Evolutionary conservation across 2,888 invertebrate genomes (phyloP).

Genomic region (Cabera pusaria): DNA sequence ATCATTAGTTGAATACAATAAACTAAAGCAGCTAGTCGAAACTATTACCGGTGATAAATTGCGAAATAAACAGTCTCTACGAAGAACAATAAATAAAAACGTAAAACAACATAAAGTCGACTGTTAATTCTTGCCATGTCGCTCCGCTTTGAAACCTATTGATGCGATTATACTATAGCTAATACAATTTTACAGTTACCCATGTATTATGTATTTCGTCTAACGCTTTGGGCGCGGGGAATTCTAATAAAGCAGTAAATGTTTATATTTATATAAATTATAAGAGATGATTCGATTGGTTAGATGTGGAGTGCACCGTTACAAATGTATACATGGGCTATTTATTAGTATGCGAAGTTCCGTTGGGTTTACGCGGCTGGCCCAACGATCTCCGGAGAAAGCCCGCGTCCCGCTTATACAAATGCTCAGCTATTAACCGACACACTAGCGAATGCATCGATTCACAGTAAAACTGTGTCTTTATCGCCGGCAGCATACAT

Average conservation of each 20-base stretch:
- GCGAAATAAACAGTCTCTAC: constrained; percentile 30
- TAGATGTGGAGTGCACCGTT: constrained; percentile 71
- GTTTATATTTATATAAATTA: constrained; percentile 65
- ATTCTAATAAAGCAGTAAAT: constrained; percentile 73
- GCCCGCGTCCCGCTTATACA: constrained; percentile 65
- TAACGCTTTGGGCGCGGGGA: constrained; percentile 53
- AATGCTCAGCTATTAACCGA: constrained; percentile 53
- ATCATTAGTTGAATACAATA: constrained; percentile 63
- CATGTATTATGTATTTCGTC: constrained; percentile 65
- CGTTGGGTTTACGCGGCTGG: constrained; percentile 60
- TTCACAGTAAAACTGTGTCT: constrained; percentile 57
- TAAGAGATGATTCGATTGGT: constrained; percentile 50
- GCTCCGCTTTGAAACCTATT: constrained; percentile 38
- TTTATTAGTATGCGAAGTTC: constrained; percentile 73
- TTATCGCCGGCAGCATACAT: constrained; percentile 52
- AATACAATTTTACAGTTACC: constrained; percentile 58
- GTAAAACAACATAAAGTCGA: constrained; percentile 43
- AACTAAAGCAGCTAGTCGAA: constrained; percentile 38
- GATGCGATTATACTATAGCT: constrained; percentile 43
- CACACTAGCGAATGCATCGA: constrained; percentile 63
- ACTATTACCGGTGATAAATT: constrained; percentile 28
- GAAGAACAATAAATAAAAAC: constrained; percentile 39
- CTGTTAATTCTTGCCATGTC: constrained; percentile 38
- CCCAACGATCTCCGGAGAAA: constrained; percentile 65
- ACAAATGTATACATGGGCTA: constrained; percentile 70